Evolutionary conservation across 2,113 vertebrate species (phyloP).

Genomic region (Glareola pratincola): DNA sequence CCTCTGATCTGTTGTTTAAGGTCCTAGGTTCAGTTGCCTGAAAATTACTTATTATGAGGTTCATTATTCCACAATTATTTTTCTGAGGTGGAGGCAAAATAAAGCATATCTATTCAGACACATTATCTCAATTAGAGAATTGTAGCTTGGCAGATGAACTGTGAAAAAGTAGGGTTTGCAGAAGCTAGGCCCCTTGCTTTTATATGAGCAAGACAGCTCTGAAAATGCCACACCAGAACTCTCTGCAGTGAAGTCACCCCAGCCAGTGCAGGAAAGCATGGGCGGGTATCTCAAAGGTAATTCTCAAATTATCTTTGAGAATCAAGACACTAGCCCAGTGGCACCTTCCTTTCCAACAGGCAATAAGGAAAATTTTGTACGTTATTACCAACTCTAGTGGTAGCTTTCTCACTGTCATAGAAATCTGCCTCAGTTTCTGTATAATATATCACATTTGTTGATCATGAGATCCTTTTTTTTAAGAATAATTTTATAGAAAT

Average conservation of each 20-base stretch:
- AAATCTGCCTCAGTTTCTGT: not conserved
- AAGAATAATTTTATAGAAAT: not conserved
- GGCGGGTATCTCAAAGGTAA: too few relatives aligned
- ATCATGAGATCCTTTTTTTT: not conserved
- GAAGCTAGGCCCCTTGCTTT: not conserved
- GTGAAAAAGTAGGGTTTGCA: not conserved
- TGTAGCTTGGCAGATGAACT: not conserved
- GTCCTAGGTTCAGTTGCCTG: not conserved
- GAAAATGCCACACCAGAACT: not conserved
- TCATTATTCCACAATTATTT: not conserved
- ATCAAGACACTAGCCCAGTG: not conserved
- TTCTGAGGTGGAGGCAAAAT: not conserved
- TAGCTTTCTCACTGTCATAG: not conserved
- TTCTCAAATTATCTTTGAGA: not conserved
- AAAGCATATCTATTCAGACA: not conserved
- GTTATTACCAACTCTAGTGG: not conserved
- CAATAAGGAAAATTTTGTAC: not conserved
- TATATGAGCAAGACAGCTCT: not conserved
- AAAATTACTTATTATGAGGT: not conserved
- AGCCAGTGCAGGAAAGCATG: not conserved
- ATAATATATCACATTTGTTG: not conserved
- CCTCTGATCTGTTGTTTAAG: not conserved
- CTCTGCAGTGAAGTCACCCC: not conserved
- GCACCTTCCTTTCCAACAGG: not conserved
- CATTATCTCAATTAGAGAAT: not conserved